Evolutionary conservation across 1,140 invertebrate species (phyloP).

Genomic region (Leptinotarsa lineolata): DNA sequence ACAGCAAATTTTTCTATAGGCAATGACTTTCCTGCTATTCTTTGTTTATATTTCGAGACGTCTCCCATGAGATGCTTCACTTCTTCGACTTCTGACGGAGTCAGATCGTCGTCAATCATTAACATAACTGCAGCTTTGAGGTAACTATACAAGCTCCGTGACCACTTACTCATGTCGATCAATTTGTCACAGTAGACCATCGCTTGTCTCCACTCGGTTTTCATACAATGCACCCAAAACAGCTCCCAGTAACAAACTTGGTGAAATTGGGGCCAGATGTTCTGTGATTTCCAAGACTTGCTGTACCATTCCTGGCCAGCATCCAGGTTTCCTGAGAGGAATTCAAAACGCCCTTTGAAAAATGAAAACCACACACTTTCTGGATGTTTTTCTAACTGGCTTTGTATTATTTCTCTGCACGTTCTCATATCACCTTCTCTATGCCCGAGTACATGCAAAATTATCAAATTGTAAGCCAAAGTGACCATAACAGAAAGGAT

Average conservation of each 20-base stretch:
- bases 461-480: conserved; percentile 82
- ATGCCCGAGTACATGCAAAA: conserved; percentile 80
- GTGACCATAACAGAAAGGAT: conserved; percentile 83
- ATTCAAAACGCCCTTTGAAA: conserved; percentile 83
- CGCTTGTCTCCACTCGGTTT: conserved; percentile 72
- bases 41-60: conserved; percentile 82
- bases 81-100: conserved; percentile 58
- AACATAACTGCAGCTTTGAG: conserved; percentile 81
- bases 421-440: conserved; percentile 77
- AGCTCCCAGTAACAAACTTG: conserved; percentile 96
- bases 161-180: conserved; percentile 85
- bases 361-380: conserved; percentile 92
- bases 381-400: conserved; percentile 74
- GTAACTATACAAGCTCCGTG: conserved; percentile 87
- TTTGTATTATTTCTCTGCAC: conserved; percentile 73
- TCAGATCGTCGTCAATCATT: conserved; percentile 67
- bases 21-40: conserved; percentile 93
- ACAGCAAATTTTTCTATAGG: conserved; percentile 96
- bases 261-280: conserved; percentile 91
- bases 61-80: conserved; percentile 68
- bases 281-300: conserved; percentile 82
- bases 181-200: conserved; percentile 73
- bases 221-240: conserved; percentile 79
- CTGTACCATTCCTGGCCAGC: conserved; percentile 78
- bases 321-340: conserved; percentile 79